phyloP scores from a whole-genome alignment of 2,113 vertebrate genomes.

The Calyptomena viridis region DNA sequence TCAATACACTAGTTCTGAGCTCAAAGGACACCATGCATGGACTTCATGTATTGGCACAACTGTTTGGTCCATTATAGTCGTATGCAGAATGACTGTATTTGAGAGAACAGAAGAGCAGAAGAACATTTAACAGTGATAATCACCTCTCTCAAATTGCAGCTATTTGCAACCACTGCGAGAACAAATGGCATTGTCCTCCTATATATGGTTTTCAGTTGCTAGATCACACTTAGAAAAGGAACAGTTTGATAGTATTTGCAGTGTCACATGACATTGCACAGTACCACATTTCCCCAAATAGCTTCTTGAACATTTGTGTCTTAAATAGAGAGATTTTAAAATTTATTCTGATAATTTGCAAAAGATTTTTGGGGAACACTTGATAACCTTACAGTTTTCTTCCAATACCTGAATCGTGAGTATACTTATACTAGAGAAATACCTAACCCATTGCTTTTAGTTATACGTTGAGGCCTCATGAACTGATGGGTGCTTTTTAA shows the following conservation, averaged over 20 bases:
- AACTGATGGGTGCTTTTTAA: neutral
- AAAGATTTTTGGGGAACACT: neutral
- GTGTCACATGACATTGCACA: accelerated
- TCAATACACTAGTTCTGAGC: neutral
- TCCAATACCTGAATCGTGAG: neutral
- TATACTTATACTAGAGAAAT: neutral
- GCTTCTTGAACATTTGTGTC: neutral
- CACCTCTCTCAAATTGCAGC: neutral
- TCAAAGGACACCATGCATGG: neutral
- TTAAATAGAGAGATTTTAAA: neutral
- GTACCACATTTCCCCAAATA: neutral
- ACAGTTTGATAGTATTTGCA: neutral
- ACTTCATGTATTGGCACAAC: neutral
- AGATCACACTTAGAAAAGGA: neutral
- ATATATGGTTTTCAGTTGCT: neutral
- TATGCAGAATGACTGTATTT: neutral
- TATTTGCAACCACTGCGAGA: neutral
- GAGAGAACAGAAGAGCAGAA: neutral
- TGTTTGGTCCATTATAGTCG: neutral
- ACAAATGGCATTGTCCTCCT: neutral
- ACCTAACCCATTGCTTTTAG: neutral
- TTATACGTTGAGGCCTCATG: neutral
- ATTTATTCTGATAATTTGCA: neutral
- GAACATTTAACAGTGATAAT: neutral
- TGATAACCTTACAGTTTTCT: neutral